Evolutionary conservation across 2,888 invertebrate species (phyloP).

Genomic region (Acleris cristana): DNA sequence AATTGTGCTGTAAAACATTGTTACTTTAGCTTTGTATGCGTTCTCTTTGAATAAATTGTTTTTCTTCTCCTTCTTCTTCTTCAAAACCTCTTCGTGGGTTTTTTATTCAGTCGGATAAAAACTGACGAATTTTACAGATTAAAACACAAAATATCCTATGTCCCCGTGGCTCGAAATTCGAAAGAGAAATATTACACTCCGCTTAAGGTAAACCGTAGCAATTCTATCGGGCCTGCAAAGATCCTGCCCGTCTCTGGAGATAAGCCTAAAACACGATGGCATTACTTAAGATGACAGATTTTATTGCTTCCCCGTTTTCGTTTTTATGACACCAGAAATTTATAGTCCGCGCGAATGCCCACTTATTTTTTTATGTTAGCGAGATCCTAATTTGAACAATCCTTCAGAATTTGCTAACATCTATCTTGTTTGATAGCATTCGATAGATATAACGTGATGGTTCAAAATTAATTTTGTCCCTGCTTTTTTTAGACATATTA

Average conservation of each 20-base stretch:
- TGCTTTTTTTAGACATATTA: too few relatives aligned
- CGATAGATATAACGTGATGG: background rate
- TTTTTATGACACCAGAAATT: conserved; percentile 69
- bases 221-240: conserved; percentile 51
- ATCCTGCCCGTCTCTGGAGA: conserved; percentile 62
- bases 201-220: conserved; percentile 41
- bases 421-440: conserved; percentile 24
- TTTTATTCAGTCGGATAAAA: too few relatives aligned
- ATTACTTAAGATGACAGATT: conserved; percentile 71
- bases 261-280: conserved; percentile 66
- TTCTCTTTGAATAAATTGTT: too few relatives aligned
- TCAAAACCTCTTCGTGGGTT: too few relatives aligned
- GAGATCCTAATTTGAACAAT: conserved; percentile 47
- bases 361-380: conserved; percentile 51
- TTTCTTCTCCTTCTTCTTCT: too few relatives aligned
- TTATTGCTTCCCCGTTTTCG: conserved; percentile 67
- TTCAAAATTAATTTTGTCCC: too few relatives aligned
- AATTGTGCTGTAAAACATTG: too few relatives aligned
- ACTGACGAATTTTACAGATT: too few relatives aligned
- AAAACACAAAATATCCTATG: too few relatives aligned
- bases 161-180: too few relatives aligned
- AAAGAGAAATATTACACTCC: too few relatives aligned
- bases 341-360: conserved; percentile 56
- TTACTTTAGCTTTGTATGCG: too few relatives aligned
- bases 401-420: conserved; percentile 27